Base-by-base conservation (phyloP, 2,113 vertebrate species). In the Hippocampus comes region DNA sequence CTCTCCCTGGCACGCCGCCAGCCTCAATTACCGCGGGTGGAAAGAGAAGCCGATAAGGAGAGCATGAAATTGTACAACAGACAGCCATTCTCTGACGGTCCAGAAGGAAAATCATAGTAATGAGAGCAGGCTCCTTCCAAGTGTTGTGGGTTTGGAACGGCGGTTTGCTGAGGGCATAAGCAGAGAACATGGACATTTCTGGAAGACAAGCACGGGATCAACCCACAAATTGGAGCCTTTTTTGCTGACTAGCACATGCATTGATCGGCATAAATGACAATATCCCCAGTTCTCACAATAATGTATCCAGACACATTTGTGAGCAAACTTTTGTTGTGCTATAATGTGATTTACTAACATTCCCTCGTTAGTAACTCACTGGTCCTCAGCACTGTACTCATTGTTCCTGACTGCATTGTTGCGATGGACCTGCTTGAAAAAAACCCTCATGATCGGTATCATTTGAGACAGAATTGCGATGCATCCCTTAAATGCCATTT, bases 1-100 rank as follows among this genome's bases (percentile, higher is more conserved):
- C 80, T 89, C 79, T 88, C 82, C 80, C 81, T 93, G 90, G 91
- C 86, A 68, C 70, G 18, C 73, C 76, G 88, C 90, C 91, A 90
- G 81, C 66, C 71, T 89, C 88, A 90, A 89, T 91, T 91, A 89
- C 80, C 81, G 87, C 71, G 82, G 85, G 78, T 87, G 90, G 88
- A 91, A 92, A 90, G 88, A 91, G 86, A 86, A 82, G 79, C 82
- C 89, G 91, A 93, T 92, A 92, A 93, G 91, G 77, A 82, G 76
- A 84, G 81, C 84, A 83, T 82, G 77, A 85, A 84, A 85, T 67
- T 73, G 76, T 73, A 66, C 83, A 82, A 82, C 61, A 85, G 82
- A 81, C 83, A 87, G 71, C 76, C 87, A 80, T 84, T 90, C 78
- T 86, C 78, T 85, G 73, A 85, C 72, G 67, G 77, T 75, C 78